Evolutionary conservation across 2,113 vertebrate species (phyloP).

Genomic region (Nymphicus hollandicus): DNA sequence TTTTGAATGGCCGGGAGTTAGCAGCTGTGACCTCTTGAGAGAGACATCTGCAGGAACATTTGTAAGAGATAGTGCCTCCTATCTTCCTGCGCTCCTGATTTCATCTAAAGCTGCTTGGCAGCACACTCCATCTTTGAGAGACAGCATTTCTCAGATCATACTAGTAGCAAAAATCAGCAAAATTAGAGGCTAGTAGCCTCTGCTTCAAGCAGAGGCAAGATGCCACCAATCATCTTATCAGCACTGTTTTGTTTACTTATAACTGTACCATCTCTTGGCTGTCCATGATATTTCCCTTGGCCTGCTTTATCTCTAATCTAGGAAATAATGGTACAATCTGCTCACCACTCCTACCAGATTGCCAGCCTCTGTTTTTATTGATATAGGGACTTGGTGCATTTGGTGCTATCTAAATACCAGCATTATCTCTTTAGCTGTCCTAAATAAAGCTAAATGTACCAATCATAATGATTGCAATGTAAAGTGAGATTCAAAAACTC

Average conservation of each 20-base stretch:
- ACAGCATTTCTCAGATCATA: background rate
- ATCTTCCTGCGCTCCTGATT: slow-evolving; percentile 13
- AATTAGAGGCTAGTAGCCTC: background rate
- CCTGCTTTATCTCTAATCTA: background rate
- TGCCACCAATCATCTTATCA: background rate
- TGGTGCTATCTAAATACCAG: background rate
- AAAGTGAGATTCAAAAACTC: background rate
- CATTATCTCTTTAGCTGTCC: slow-evolving; percentile 2
- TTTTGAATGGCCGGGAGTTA: slow-evolving; percentile 27
- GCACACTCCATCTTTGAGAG: background rate
- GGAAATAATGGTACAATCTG: background rate
- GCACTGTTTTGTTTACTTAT: background rate
- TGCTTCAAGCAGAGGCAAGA: background rate
- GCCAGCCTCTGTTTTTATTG: background rate
- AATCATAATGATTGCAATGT: background rate
- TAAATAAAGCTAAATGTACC: slow-evolving; percentile 8
- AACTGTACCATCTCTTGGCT: background rate
- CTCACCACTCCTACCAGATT: background rate
- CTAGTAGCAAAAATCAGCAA: background rate
- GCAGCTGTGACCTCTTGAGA: slow-evolving; percentile 60
- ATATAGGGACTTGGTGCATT: background rate
- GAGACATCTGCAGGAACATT: slow-evolving; percentile 53
- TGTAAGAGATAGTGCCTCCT: slow-evolving; percentile 10
- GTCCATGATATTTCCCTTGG: background rate
- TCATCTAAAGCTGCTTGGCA: slow-evolving; percentile 2